Percentiles rank a stretch among this genome's conserved stretches.
phyloP scores from a whole-genome alignment of 1,140 invertebrate genomes.

The Zophobas morio region DNA sequence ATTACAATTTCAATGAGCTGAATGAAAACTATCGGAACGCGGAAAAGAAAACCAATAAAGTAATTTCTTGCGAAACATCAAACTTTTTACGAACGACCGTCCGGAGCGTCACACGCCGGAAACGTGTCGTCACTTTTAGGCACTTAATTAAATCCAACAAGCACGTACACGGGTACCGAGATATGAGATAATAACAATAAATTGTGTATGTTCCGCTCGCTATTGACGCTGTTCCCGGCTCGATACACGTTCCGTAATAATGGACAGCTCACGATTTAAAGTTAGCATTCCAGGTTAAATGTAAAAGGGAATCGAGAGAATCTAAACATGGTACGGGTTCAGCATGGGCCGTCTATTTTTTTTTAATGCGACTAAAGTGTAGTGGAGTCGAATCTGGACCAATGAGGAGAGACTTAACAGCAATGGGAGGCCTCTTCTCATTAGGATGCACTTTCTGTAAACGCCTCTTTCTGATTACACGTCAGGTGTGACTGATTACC shows the following conservation, averaged over 20 bases:
- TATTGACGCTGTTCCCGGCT: constrained; percentile 45
- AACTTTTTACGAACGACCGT: too few relatives aligned
- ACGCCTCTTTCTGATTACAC: constrained; percentile 67
- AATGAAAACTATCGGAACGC: too few relatives aligned
- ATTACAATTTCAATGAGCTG: too few relatives aligned
- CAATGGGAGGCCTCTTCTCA: constrained; percentile 58
- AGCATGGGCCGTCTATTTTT: constrained; percentile 56
- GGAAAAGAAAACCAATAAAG: too few relatives aligned
- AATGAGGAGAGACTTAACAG: constrained; percentile 55
- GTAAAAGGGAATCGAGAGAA: constrained; percentile 49
- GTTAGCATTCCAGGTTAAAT: constrained; percentile 52
- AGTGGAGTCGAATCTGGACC: constrained; percentile 52
- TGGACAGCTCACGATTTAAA: constrained; percentile 59
- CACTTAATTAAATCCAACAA: too few relatives aligned
- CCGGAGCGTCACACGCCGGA: too few relatives aligned
- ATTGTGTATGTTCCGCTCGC: constrained; percentile 44
- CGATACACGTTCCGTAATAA: constrained; percentile 54
- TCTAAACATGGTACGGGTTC: constrained; percentile 56
- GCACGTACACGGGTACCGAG: too few relatives aligned
- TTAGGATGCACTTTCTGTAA: constrained; percentile 62
- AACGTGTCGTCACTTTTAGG: too few relatives aligned
- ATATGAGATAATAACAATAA: not conserved
- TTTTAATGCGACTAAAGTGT: constrained; percentile 32
- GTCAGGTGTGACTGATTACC: constrained; percentile 68
- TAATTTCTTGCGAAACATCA: too few relatives aligned